Evolutionary conservation across 2,113 vertebrate species (phyloP), one percentile per base, ranked within the genome.

Genomic region (Chrysemys picta): DNA sequence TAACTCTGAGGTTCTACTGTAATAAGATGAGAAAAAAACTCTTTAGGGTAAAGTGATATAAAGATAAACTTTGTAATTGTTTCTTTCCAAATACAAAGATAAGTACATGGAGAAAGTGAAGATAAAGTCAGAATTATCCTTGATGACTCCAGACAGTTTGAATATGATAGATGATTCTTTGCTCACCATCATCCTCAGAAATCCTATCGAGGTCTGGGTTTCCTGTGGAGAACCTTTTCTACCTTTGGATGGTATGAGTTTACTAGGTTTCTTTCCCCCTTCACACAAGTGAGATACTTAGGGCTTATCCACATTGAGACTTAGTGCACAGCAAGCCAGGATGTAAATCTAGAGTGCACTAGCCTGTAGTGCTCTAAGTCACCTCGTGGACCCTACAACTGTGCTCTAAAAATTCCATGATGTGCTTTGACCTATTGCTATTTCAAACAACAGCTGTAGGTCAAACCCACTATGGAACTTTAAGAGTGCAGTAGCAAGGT

Each of bases 221-320:
- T 98, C 97, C 82, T 96, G 90, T 22, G 98, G 97, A 91, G 96
- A 98, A 76, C 89, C 93, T 47, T 96, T 98, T 72, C 52, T 97
- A 16, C 95, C 96, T 72, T 92, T 80, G 4, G 84, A 79, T 47
- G 96, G 95, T 96, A 93, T 90, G 89, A 80, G 3, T 81, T n/a
- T 59, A 25, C 45, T 38, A 59, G 38, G 29, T 21, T 91, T 80
- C 75, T 47, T 17, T 42, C 50, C 65, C 47, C n/a, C 57, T 91
- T 84, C 14, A 12, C 10, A 22, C 12, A 19, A 7, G 75, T 69
- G 35, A 38, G 65, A 69, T 69, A 38, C n/a, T 13, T 62, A 62
- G 57, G 27, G n/a, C 65, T 72, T 72, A 38, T n/a, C 31, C n/a
- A 38, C 8, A 38, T 19, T 72, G n/a, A 72, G 16, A 21, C 17